A percentile compares a stretch with the other conserved stretches of the same genome.
Evolutionary conservation across 2,888 invertebrate species (phyloP).

Genomic region (Cremastinae sp.): DNA sequence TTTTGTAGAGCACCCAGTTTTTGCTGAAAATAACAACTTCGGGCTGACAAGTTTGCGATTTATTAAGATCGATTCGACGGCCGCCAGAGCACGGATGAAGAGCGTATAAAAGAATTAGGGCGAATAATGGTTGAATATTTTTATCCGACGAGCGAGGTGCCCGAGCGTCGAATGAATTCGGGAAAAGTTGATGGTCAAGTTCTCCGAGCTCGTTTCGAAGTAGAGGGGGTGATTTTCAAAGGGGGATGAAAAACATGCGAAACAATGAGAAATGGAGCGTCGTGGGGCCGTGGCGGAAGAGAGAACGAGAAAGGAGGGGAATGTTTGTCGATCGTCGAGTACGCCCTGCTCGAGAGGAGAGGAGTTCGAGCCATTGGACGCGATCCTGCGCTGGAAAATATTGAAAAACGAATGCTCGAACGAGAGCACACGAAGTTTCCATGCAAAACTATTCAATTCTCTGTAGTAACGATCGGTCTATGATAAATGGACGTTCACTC

Average conservation of each 20-base stretch:
- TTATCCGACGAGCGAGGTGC: too few species aligned
- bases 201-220: neutral
- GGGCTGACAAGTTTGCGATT: too few species aligned
- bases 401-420: slow-evolving; percentile 63
- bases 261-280: slow-evolving; percentile 32
- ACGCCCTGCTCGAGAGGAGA: slow-evolving; percentile 20
- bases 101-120: neutral
- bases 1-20: neutral
- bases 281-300: neutral
- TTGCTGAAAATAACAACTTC: too few species aligned
- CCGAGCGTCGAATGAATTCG: neutral
- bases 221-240: neutral
- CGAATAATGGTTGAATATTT: too few species aligned
- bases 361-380: slow-evolving; percentile 23
- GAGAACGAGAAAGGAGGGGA: slow-evolving; percentile 14
- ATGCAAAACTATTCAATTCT: slow-evolving; percentile 16
- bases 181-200: neutral
- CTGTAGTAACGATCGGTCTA: slow-evolving; percentile 44
- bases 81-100: neutral
- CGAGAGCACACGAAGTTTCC: slow-evolving; percentile 30
- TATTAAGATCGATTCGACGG: neutral
- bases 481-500: slow-evolving; percentile 55
- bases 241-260: slow-evolving; percentile 18
- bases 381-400: slow-evolving; percentile 54
- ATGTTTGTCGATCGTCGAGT: slow-evolving; percentile 45